These are phyloP conservation scores for Eriocheir sinensis DNA, from an alignment of 1,140 invertebrate species.

Conservation along the genomic window DNA sequence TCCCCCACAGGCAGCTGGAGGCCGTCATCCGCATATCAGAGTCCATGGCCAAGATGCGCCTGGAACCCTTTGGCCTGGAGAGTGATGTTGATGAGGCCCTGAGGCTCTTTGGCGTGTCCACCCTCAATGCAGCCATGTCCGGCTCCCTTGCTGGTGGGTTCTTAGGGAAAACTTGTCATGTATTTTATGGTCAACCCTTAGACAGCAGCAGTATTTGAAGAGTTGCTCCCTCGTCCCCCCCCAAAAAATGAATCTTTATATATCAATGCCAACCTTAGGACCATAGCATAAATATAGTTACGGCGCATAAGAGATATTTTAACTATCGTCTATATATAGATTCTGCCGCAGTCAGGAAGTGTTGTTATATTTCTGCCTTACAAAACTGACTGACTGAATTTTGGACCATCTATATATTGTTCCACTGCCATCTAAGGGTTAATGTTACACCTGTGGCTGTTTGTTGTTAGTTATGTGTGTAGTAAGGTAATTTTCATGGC, in stretches of 20 bases:
- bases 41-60: slow-evolving; percentile 98
- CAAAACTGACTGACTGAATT: too few species aligned
- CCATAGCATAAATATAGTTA: too few species aligned
- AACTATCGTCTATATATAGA: too few species aligned
- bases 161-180: too few species aligned
- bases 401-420: background rate
- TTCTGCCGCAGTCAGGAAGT: too few species aligned
- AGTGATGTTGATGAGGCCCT: slow-evolving; percentile 97
- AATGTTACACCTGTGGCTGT: background rate
- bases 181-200: background rate
- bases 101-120: slow-evolving; percentile 99
- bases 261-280: background rate
- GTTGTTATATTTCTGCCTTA: too few species aligned
- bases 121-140: slow-evolving; percentile 96
- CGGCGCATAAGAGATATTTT: too few species aligned
- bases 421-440: background rate
- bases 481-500: too few species aligned
- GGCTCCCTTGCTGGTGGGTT: slow-evolving; percentile 88
- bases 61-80: slow-evolving; percentile 96
- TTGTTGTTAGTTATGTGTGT: too few species aligned
- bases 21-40: slow-evolving; percentile 98
- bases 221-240: background rate
- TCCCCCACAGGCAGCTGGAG: slow-evolving; percentile 92
- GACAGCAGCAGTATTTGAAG: too few species aligned
- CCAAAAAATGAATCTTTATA: background rate